Evolutionary conservation across 92 coral and sea anemone genomes (phyloP).

Genomic region (Scolanthus callimorphus): DNA sequence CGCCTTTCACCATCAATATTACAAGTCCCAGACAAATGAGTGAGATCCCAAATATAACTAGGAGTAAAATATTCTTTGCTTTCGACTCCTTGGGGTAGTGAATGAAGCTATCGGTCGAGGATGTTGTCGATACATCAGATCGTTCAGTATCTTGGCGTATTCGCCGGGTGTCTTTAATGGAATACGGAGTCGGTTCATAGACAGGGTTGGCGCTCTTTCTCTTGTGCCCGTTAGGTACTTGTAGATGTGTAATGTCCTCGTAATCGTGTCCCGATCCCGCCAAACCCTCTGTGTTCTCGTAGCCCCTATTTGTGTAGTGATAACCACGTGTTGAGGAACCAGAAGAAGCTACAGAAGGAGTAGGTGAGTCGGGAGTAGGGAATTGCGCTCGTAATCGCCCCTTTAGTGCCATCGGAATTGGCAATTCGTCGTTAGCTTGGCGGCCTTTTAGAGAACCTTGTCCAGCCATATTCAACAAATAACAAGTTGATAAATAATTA

Average conservation of each 20-base stretch:
- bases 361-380: slow-evolving; percentile 22
- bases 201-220: slow-evolving; percentile 17
- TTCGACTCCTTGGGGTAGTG: neutral
- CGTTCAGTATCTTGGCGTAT: slow-evolving; percentile 20
- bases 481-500: neutral
- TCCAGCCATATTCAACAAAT: neutral
- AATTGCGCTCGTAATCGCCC: slow-evolving; percentile 20
- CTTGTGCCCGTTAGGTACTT: neutral
- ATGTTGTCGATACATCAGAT: slow-evolving; percentile 11
- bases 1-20: neutral
- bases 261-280: slow-evolving; percentile 11
- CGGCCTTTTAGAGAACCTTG: slow-evolving; percentile 1
- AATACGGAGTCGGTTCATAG: slow-evolving; percentile 11
- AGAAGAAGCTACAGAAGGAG: slow-evolving; percentile 3
- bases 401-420: neutral
- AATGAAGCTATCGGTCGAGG: neutral
- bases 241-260: slow-evolving; percentile 13
- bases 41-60: neutral
- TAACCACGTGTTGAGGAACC: neutral
- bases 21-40: neutral
- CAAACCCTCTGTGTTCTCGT: slow-evolving; percentile 7
- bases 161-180: neutral
- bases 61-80: neutral
- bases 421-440: neutral
- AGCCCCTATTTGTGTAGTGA: slow-evolving; percentile 22